Evolutionary conservation across 2,888 invertebrate genomes (phyloP), one percentile per base, ranked within the genome.

Genomic region (Plagodis dolabraria): DNA sequence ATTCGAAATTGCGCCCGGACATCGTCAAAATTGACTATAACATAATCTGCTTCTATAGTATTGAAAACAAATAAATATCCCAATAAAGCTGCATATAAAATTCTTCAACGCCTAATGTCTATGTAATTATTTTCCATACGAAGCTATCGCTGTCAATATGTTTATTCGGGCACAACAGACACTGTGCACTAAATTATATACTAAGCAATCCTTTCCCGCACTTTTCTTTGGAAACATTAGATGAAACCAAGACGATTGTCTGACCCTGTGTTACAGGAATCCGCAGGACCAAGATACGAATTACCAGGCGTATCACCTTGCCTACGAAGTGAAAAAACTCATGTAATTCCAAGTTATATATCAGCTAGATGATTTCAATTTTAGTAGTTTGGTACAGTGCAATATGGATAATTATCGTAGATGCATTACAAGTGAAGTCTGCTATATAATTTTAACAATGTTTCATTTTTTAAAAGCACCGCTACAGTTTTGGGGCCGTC

Each of bases 251-350:
- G 65, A 63, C 65, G 84, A 86, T 75, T 77, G 93, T 94, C 93
- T 95, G 93, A 95, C 90, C 93, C 96, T 95, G 93, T 90, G 86
- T 97, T 97, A 94, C 97, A 98, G 97, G 97, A 95, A 95, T 93
- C 94, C 95, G 91, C 94, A 93, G 87, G 96, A 95, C 87, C 96
- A 97, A 95, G 97, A 97, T 95, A 96, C 96, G 93, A 96, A 97
- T 95, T 98, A 98, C 95, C 97, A 98, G 95, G 98, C 98, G 95
- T 98, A 98, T 95, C 98, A 98, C 95, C 97, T 99, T 94, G 98
- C 98, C 95, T 99, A 99, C 96, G 98, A 99, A 98, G 98, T 99
- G 95, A 98, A 99, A 97, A 99, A 99, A 95, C 97, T 99, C 96
- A 98, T 99, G 99, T 99, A 98, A 96, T 97, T 86, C 76, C 79